Base-by-base conservation (phyloP, 2,888 invertebrate genomes). In the Zygothrica quintamaculata region DNA sequence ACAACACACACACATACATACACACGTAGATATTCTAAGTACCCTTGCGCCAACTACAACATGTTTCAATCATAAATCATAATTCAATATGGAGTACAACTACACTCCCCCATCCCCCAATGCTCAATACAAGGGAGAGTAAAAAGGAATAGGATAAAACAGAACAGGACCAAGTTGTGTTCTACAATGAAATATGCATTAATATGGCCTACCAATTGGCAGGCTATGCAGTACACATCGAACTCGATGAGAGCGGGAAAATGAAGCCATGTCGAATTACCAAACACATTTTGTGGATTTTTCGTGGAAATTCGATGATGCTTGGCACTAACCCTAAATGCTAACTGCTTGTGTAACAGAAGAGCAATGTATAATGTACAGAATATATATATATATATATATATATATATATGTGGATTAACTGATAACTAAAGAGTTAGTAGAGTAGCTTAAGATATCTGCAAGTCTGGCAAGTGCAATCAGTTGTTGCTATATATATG, bases 41-140 rank as follows among this genome's bases (percentile, higher is more conserved):
- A 85, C 82, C 77, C 74, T 75, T 82, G 71, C 67, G 73, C 64
- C 66, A 50, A 59, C 58, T 75, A 73, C 77, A 82, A 74, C 85
- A 85, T 86, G 86, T 84, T 76, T 53, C 65, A 62, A 69, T 67
- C 77, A 86, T 86, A 87, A 86, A 86, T 86, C 85, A 86, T 81
- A 85, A 81, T 79, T 75, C 87, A 86, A 86, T 87, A 86, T 86
- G 87, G 84, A 86, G 81, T 86, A 68, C 53, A 62, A 65, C 53
- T n/a, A n/a, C n/a, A n/a, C n/a, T n/a, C n/a, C n/a, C n/a, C n/a
- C n/a, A n/a, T 61, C 67, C 55, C 71, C 58, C 64, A 11, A 43
- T 29, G 5, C n/a, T 29, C 29, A 29, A 26, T n/a, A 9, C 9
- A 9, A n/a, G 29, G 7, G 29, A 8, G 29, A 8, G 5, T 29